Conservation (phyloP, 2,797 vertebrate genomes). For the Hypotaenidia philippensis region DNA sequence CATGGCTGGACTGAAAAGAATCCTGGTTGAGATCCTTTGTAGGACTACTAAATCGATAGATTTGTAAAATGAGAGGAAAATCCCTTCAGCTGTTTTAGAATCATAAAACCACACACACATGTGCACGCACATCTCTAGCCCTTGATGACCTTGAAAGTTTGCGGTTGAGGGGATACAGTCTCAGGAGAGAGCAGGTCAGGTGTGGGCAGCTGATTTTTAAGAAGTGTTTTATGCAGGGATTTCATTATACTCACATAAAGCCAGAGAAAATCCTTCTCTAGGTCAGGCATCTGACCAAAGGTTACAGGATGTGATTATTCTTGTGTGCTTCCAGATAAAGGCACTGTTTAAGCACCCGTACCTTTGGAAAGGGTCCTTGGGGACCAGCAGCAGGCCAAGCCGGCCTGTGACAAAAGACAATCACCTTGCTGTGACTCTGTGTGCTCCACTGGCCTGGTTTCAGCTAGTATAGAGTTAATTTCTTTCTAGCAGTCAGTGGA, state of each 20-base stretch:
- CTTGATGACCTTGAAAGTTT: neutral
- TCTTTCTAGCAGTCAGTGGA: no score
- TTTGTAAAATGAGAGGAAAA: constrained; percentile 5
- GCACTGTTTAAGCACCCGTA: neutral
- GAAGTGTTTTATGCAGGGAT: constrained; percentile 16
- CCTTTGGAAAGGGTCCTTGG: neutral
- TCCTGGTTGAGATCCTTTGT: neutral
- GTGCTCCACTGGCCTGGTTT: neutral
- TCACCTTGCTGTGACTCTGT: neutral
- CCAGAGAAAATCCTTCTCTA: neutral
- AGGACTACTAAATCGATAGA: neutral
- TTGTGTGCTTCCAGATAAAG: neutral
- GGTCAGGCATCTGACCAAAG: constrained; percentile 6
- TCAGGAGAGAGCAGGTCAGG: neutral
- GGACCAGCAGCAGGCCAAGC: neutral
- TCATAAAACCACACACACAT: neutral
- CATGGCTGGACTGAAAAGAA: neutral
- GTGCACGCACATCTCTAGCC: neutral
- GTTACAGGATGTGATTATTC: neutral
- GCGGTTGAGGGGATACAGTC: neutral
- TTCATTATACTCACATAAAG: constrained; percentile 26
- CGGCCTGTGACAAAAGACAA: neutral
- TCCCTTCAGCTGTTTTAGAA: neutral
- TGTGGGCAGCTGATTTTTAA: constrained; percentile 14
- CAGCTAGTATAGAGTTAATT: no score